Conservation (phyloP, 2,888 invertebrate species). For the Dexiosoma caninum region DNA sequence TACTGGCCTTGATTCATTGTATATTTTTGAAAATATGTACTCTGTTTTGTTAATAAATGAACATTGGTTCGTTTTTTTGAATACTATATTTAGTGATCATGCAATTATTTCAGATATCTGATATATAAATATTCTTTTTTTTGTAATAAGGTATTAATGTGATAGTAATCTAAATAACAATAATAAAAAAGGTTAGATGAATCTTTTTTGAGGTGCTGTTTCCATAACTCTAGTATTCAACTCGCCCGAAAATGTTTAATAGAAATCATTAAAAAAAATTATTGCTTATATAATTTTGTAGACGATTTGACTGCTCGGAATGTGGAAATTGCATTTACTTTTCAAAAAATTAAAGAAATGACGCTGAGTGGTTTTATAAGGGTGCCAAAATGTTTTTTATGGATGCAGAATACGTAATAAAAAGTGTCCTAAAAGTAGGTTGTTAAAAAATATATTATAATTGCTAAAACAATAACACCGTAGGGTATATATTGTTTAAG, state of each 20-base stretch:
- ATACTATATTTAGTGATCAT: slow-evolving; percentile 36
- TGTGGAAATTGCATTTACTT: too few relatives aligned
- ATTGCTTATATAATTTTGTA: too few relatives aligned
- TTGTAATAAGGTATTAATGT: slow-evolving; percentile 16
- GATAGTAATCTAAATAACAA: slow-evolving; percentile 1
- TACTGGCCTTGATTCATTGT: slow-evolving; percentile 46
- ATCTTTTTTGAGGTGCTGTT: background rate
- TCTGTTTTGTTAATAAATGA: slow-evolving; percentile 31
- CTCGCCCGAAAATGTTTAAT: too few relatives aligned
- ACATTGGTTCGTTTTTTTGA: slow-evolving; percentile 36
- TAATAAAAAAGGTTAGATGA: background rate
- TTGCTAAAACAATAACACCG: slow-evolving; percentile 71
- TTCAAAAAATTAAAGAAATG: background rate
- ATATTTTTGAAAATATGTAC: slow-evolving; percentile 14
- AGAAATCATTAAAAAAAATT: too few relatives aligned
- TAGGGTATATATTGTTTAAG: slow-evolving; percentile 70
- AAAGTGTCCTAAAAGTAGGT: slow-evolving; percentile 66
- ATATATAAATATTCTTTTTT: background rate
- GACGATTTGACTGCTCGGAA: too few relatives aligned
- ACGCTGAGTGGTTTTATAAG: background rate
- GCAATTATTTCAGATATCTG: slow-evolving; percentile 15
- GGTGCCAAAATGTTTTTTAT: background rate
- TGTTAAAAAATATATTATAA: slow-evolving; percentile 73
- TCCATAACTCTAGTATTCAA: too few relatives aligned
- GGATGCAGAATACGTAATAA: background rate